phyloP scores from a whole-genome alignment of 2,797 vertebrate genomes.

The Brotula barbata region DNA sequence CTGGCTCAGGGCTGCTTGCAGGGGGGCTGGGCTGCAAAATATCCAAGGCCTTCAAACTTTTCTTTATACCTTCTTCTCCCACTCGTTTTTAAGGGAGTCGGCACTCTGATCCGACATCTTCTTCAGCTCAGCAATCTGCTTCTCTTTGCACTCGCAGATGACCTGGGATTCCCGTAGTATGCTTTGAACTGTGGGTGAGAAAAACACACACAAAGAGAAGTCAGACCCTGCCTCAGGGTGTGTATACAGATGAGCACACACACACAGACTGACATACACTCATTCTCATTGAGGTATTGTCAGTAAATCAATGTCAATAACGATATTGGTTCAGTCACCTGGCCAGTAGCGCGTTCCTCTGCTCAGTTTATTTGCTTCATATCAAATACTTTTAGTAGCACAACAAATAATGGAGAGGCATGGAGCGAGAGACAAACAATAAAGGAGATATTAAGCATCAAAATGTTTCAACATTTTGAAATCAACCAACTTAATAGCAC shows the following conservation, averaged over 20 bases:
- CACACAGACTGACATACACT: slow-evolving; percentile 14
- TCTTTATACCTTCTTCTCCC: slow-evolving; percentile 91
- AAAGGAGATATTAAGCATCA: slow-evolving; percentile 6
- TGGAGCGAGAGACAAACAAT: background rate
- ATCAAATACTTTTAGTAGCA: slow-evolving; percentile 21
- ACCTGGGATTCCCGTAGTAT: slow-evolving; percentile 90
- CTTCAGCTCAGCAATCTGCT: slow-evolving; percentile 92
- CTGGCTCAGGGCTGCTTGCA: slow-evolving; percentile 48
- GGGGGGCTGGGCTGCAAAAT: slow-evolving; percentile 40
- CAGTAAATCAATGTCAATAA: slow-evolving; percentile 48
- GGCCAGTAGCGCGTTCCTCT: slow-evolving; percentile 12
- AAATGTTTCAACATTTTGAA: slow-evolving; percentile 24
- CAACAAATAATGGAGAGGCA: slow-evolving; percentile 1
- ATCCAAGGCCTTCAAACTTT: slow-evolving; percentile 53
- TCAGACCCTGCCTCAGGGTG: slow-evolving; percentile 55
- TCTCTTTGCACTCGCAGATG: slow-evolving; percentile 90
- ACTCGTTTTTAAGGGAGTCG: slow-evolving; percentile 89
- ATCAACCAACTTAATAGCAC: slow-evolving; percentile 45
- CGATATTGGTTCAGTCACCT: slow-evolving; percentile 38
- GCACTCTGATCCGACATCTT: slow-evolving; percentile 89
- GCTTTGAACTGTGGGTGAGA: slow-evolving; percentile 85
- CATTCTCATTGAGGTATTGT: slow-evolving; percentile 29
- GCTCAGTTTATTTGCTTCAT: slow-evolving; percentile 19
- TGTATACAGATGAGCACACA: slow-evolving; percentile 27
- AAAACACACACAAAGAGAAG: slow-evolving; percentile 37